Percentiles rank a stretch among this genome's conserved stretches.
Evolutionary conservation across 1,140 invertebrate species (phyloP).

Genomic region (Gryllus bimaculatus): DNA sequence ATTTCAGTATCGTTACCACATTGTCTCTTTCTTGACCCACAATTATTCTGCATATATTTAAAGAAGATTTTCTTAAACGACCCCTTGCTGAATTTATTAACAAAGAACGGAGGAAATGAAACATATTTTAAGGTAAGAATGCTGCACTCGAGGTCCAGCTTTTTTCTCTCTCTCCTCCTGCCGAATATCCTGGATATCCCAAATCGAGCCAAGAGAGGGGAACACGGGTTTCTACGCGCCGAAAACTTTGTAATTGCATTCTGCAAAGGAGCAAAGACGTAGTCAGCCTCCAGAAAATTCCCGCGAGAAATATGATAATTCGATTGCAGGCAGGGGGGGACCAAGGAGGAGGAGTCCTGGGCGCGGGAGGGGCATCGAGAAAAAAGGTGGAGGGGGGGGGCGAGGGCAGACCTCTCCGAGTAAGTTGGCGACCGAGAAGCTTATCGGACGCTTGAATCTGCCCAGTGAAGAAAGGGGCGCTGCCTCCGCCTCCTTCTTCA

Average conservation of each 20-base stretch:
- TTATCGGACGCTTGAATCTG: background rate
- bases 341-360: background rate
- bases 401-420: background rate
- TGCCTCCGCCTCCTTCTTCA: too few species aligned
- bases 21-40: too few species aligned
- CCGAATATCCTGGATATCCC: too few species aligned
- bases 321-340: background rate
- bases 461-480: background rate
- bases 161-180: too few species aligned
- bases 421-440: background rate
- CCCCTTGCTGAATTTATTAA: background rate
- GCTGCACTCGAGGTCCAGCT: background rate
- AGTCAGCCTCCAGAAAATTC: background rate
- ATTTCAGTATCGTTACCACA: too few species aligned
- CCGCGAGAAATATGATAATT: slow-evolving; percentile 4
- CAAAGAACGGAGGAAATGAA: background rate
- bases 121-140: background rate
- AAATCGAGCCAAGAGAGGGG: too few species aligned
- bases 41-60: too few species aligned
- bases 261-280: background rate
- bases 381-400: background rate
- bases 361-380: background rate
- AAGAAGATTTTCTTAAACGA: too few species aligned
- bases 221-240: background rate
- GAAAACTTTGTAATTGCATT: background rate